Evolutionary conservation across 2,113 vertebrate genomes (phyloP).

Genomic region (Gymnocephalus cernua): DNA sequence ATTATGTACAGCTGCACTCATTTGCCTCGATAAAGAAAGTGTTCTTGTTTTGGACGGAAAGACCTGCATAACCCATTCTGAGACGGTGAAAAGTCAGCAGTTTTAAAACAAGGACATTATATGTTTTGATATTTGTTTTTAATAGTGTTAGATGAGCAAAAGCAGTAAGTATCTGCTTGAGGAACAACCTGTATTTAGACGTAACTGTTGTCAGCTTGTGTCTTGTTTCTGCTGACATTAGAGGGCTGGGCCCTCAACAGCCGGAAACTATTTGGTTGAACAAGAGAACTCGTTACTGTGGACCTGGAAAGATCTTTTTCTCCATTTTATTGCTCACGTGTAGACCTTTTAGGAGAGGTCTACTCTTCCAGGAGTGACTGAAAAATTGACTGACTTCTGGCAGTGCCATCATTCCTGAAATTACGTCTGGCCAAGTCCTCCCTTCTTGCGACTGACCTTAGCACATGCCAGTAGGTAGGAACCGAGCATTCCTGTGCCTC

Average conservation of each 20-base stretch:
- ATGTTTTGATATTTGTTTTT: conserved; percentile 71
- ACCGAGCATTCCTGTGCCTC: conserved; percentile 80
- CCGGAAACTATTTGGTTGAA: conserved; percentile 61
- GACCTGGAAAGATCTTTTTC: conserved; percentile 52
- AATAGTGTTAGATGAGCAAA: conserved; percentile 44
- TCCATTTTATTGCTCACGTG: conserved; percentile 44
- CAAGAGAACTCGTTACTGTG: conserved; percentile 34
- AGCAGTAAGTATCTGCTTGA: conserved; percentile 60
- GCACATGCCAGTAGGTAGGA: conserved; percentile 71
- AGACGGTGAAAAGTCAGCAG: conserved; percentile 27
- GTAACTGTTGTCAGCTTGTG: conserved; percentile 59
- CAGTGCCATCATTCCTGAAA: conserved; percentile 77
- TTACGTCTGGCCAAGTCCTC: conserved; percentile 60
- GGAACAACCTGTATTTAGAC: conserved; percentile 53
- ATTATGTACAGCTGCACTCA: conserved; percentile 61
- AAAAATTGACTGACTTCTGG: conserved; percentile 66
- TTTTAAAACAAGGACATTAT: conserved; percentile 48
- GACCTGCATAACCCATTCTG: conserved; percentile 26
- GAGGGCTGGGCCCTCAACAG: conserved; percentile 83
- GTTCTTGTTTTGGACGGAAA: conserved; percentile 48
- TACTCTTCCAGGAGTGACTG: conserved; percentile 29
- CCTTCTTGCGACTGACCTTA: conserved; percentile 71
- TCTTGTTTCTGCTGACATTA: conserved; percentile 72
- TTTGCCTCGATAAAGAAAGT: conserved; percentile 62
- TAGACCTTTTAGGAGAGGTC: conserved; percentile 66